Evolutionary conservation across 2,888 invertebrate genomes (phyloP).

Genomic region (Conistra vaccinii): DNA sequence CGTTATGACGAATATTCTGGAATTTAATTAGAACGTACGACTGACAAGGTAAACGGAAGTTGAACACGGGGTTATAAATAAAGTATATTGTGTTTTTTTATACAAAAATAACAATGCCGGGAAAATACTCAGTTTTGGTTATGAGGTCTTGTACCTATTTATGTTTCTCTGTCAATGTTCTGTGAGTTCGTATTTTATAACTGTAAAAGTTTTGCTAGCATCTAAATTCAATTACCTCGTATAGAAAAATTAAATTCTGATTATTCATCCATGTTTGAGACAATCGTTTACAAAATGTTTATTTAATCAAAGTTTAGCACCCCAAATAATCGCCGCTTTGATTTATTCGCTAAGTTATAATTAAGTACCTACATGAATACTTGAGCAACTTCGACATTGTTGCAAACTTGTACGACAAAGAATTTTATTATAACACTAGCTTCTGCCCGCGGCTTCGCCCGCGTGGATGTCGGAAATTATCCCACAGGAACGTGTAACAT

Average conservation of each 20-base stretch:
- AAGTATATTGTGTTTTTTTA: slow-evolving; percentile 24
- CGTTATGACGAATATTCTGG: slow-evolving; percentile 55
- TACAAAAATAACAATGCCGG: slow-evolving; percentile 15
- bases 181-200: not conserved
- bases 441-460: too few species aligned
- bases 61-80: slow-evolving; percentile 36
- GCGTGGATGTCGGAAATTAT: too few species aligned
- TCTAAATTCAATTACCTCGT: slow-evolving; percentile 36
- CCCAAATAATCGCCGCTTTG: slow-evolving; percentile 42
- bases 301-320: slow-evolving; percentile 47
- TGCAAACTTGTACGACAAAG: slow-evolving; percentile 44
- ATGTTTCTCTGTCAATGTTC: not conserved
- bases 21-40: slow-evolving; percentile 59
- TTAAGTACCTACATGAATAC: slow-evolving; percentile 56
- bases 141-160: not conserved
- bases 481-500: too few species aligned
- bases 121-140: slow-evolving; percentile 8
- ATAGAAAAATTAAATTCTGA: slow-evolving; percentile 24
- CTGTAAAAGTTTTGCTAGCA: slow-evolving; percentile 5
- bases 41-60: slow-evolving; percentile 43
- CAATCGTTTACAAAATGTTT: slow-evolving; percentile 40
- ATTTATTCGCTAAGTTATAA: slow-evolving; percentile 56
- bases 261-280: slow-evolving; percentile 29
- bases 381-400: slow-evolving; percentile 49
- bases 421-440: slow-evolving; percentile 38